Conservation (phyloP, 1,140 invertebrate species). For the Gonatopus flavifemur region DNA sequence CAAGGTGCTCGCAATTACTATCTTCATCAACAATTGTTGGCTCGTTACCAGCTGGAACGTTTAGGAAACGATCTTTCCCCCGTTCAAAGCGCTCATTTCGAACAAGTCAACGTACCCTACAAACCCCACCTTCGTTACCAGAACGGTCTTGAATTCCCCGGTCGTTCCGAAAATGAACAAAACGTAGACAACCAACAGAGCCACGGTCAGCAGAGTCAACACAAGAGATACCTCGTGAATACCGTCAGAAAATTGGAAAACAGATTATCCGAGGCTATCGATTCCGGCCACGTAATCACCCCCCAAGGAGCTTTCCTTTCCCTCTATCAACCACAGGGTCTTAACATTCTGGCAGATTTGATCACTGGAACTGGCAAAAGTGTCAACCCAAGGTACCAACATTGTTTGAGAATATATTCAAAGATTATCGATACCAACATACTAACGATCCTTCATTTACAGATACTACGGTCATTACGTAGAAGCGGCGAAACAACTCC, state of each 20-base stretch:
- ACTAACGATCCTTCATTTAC: neutral
- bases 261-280: conserved; percentile 67
- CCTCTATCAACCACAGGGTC: conserved; percentile 50
- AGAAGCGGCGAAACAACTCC: conserved; percentile 61
- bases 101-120: conserved; percentile 62
- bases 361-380: conserved; percentile 55
- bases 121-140: conserved; percentile 64
- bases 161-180: conserved; percentile 61
- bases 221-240: conserved; percentile 37
- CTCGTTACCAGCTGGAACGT: conserved; percentile 58
- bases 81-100: conserved; percentile 49
- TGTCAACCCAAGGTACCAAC: conserved; percentile 48
- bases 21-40: conserved; percentile 59
- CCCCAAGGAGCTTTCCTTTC: conserved; percentile 46
- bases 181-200: conserved; percentile 56
- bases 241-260: conserved; percentile 60
- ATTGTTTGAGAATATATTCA: neutral
- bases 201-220: accelerated
- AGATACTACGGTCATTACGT: conserved; percentile 62
- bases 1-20: conserved; percentile 54
- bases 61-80: conserved; percentile 54
- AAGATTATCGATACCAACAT: neutral
- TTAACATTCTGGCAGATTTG: conserved; percentile 58
- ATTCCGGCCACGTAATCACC: conserved; percentile 64
- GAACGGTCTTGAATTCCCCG: conserved; percentile 67